Base-by-base conservation (phyloP, 2,113 vertebrate species). In the Pelecanoides urinatrix region DNA sequence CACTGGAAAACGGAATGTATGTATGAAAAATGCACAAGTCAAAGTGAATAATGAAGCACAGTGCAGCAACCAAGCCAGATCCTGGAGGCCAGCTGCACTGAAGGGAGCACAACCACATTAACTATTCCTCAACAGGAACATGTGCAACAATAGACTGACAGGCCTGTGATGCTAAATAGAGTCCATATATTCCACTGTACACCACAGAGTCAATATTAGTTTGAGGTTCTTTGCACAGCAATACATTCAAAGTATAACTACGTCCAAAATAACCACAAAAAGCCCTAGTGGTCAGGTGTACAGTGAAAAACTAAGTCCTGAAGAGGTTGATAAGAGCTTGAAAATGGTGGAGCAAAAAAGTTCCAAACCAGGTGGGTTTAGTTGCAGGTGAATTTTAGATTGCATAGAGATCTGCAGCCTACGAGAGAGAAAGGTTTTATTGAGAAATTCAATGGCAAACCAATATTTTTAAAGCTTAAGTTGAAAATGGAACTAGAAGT, bases 191-290 rank as follows among this genome's bases (percentile, higher is more conserved):
- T 49, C 12, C 53, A 34, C 10, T 27, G 4, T 27, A 29, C 16
- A 11, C 17, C 0, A 0, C 22, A 63, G 40, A 61, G 22, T 16
- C 26, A 72, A 7, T 1, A 1, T 45, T 45, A 59, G 7, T 52
- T 86, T 86, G 55, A 73, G 3, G 5, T n/a, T 80, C 30, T 38
- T 79, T 77, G 49, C 34, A 27, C 6, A 92, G 11, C 11, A 83
- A 44, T 17, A 13, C 5, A 23, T 50, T 76, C 2, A 1, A 86
- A 52, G 26, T 75, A 55, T 82, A 80, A 50, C 11, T 12, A 3
- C 9, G 5, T 42, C 38, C 23, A 61, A 52, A 76, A 73, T n/a
- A 56, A 8, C 0, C 2, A 6, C 4, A 1, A 45, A 32, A 68
- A 26, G 1, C 3, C 16, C 15, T 61, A 22, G 3, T 16, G 45